Evolutionary conservation across 2,888 invertebrate genomes (phyloP).

Genomic region (Melinaea menophilus): DNA sequence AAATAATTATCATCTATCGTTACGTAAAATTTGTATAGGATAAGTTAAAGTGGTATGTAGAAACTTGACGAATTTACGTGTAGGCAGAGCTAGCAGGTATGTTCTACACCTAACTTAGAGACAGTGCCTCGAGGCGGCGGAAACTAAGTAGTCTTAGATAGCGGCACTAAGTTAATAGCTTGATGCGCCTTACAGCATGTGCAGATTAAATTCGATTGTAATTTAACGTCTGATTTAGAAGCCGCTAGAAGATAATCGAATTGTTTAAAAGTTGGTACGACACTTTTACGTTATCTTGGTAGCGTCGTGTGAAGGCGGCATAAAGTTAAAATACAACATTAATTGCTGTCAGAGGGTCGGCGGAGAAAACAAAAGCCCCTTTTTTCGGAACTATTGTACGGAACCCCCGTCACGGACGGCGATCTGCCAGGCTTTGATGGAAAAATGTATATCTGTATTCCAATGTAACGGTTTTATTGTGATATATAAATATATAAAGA

Average conservation of each 20-base stretch:
- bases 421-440: conserved; percentile 39
- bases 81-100: conserved; percentile 1
- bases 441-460: conserved; percentile 28
- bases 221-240: neutral
- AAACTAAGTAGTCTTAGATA: neutral
- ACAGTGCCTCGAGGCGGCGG: neutral
- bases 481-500: neutral
- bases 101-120: neutral
- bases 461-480: conserved; percentile 11
- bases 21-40: neutral
- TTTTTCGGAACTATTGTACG: conserved; percentile 69
- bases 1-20: neutral
- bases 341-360: conserved; percentile 66
- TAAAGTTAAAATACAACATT: conserved; percentile 70
- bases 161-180: neutral
- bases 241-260: neutral
- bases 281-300: neutral
- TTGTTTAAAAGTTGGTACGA: conserved; percentile 1
- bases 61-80: neutral
- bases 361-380: conserved; percentile 58
- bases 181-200: neutral
- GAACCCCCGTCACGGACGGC: conserved; percentile 63
- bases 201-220: neutral
- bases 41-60: neutral
- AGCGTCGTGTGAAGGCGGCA: conserved; percentile 37